These are phyloP conservation scores for Rhombomys opimus DNA, from an alignment of 2,113 vertebrate genomes.

Conservation along the genomic window DNA sequence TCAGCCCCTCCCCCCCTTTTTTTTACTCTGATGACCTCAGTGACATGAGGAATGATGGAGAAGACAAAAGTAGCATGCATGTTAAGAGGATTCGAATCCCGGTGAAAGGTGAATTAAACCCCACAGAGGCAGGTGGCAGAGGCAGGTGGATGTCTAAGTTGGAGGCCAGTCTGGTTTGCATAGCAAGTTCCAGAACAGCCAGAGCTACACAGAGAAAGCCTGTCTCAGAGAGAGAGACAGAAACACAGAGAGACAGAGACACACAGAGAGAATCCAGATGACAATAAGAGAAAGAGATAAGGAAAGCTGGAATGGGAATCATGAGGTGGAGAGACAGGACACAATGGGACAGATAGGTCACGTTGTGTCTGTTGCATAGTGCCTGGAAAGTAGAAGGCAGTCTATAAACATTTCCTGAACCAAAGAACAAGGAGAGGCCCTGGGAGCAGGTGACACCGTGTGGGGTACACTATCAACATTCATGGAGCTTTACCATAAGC, in stretches of 20 bases:
- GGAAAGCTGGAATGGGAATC: not conserved
- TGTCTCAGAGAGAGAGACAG: not conserved
- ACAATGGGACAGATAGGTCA: not conserved
- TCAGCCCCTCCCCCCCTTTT: not conserved
- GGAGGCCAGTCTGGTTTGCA: not conserved
- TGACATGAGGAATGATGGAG: slow-evolving; percentile 15
- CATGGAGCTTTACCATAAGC: not conserved
- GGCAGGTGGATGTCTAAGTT: not conserved
- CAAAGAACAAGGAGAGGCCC: slow-evolving; percentile 30
- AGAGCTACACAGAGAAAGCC: not conserved
- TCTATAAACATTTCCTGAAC: slow-evolving; percentile 35
- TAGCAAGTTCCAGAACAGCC: not conserved
- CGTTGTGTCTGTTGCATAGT: not conserved
- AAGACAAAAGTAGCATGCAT: not conserved
- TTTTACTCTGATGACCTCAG: not conserved
- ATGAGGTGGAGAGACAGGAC: not conserved
- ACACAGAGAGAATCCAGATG: too few relatives aligned
- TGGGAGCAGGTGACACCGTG: not conserved
- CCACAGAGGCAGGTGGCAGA: not conserved
- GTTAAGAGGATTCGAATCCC: slow-evolving; percentile 32
- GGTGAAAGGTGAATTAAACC: not conserved
- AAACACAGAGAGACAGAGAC: fast-evolving
- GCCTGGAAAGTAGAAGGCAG: slow-evolving; percentile 28
- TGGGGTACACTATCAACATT: not conserved
- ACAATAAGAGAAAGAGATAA: not conserved